Evolutionary conservation across 2,888 invertebrate genomes (phyloP), one percentile per base, ranked within the genome.

Genomic region (Argyresthia goedartella): DNA sequence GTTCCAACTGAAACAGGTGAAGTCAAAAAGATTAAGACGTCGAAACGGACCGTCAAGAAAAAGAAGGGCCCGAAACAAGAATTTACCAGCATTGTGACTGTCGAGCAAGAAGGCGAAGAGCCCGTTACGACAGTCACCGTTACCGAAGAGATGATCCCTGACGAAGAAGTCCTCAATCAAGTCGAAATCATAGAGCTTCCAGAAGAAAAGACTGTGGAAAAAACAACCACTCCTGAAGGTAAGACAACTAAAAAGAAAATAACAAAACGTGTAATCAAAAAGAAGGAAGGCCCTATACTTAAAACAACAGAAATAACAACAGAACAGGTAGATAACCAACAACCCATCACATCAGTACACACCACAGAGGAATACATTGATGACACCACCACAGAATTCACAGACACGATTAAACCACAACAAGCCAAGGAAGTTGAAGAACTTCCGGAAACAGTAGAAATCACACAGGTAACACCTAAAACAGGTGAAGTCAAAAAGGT

Each of bases 61-160:
- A 57, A 54, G 8, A 16, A 75, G 92, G 92, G 3, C 74, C 89
- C 52, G 86, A 90, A 64, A 64, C 90, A 11, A 0, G 81, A 88
- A 60, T 76, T 89, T 36, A 72, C 85, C 0, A 81, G 88, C 59
- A 76, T 89, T 39, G 72, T 85, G 1, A 89, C 89, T 56, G 70
- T 85, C 52, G 82, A 87, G 52, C 71, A 77, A 51, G 66, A 71
- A 0, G 81, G 89, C 43, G 90, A 91, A 71, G 81, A 87, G 63
- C 70, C 79, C 7, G 25, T 13, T 11, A 51, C 13, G 10, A 48
- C 45, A 34, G 34, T 41, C 1, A 16, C 42, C 11, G 16, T 33
- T 16, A 51, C 52, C 16, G 48, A 52, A 11, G 59, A 60, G 43
- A 56, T 52, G 48, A 50, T 58, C 11, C 13, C 57, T 46, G 61